Base-by-base conservation (phyloP, 1,140 invertebrate genomes). In the Drosophila oshimai region DNA sequence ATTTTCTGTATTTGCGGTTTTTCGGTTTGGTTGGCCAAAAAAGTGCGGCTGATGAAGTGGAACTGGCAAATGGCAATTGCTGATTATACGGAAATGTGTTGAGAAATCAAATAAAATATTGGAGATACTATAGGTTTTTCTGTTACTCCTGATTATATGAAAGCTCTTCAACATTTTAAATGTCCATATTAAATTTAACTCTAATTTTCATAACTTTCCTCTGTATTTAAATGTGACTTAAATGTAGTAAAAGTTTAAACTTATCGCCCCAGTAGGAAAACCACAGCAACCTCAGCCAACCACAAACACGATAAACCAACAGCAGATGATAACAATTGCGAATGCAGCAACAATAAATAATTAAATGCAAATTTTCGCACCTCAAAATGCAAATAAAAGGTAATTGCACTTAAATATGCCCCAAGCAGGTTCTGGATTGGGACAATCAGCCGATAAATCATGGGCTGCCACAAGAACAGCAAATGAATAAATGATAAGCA, bases 401-500 rank as follows among this genome's bases (percentile, higher is more conserved):
- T 53, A 69, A 77, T 62, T 69, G 50, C 61, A 73, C 50, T 67
- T 42, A 60, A 80, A 75, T 62, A 51, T 55, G 45, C 39, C 45
- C 37, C 33, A 54, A 50, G 33, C 47, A 46, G 42, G 20, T 24
- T 20, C 24, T 10, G 33, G 20, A 41, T 42, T 51, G 36, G 46
- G 13, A 20, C 36, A 26, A 39, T 33, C 24, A 6, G 18, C 24
- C 46, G 34, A 73, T 77, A 76, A 83, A 81, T 83, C 54, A 62
- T 39, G 42, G 31, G 29, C 49, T 29, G 34, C 28, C 46, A 47
- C 36, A 29, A 60, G 53, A 26, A 29, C 36, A 58, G 51, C 65
- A 60, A 70, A 86, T 86, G 62, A 86, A 80, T 74, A 58, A 74
- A 80, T 64, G 62, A 87, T 87, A 74, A 83, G 77, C 73, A 53